Base-by-base conservation (phyloP, 2,113 vertebrate genomes). In the Chrysochloris asiatica region DNA sequence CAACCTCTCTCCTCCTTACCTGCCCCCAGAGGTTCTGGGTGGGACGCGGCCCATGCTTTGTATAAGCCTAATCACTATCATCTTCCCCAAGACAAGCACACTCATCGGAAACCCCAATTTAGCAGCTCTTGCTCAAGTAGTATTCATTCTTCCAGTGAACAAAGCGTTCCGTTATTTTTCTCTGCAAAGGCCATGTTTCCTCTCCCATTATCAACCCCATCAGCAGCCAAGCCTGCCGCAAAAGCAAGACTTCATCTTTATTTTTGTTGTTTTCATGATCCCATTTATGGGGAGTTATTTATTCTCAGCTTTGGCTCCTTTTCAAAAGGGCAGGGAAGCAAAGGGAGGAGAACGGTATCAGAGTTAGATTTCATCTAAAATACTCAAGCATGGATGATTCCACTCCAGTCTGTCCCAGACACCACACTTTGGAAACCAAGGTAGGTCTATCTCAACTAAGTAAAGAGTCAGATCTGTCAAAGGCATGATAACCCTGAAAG, bases 161-260 rank as follows among this genome's bases (percentile, higher is more conserved):
- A 63, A 85, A 92, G 80, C 41, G 84, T 87, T 86, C 81, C 26
- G 26, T 79, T 73, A 94, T 71, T 81, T 76, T 80, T 72, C 91
- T 95, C 93, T 28, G 33, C 94, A 80, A 83, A 86, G 50, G 30
- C 89, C 24, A 0, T 2, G 9, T 41, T 91, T 93, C 93, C 93
- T 93, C 83, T 86, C 88, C 88, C 76, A 75, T 92, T 95, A 96
- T 96, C 96, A 94, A 77, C 89, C 83, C 56, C 80, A 91, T 87
- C 75, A 8, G 65, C 61, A 63, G 83, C 85, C 83, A 48, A 36
- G 88, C 72, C 65, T 38, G 86, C 86, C 21, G 2, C 82, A 48
- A 71, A 50, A 75, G 38, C 50, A 61, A 88, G 65, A 85, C 79
- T 52, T 95, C 83, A 69, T 77, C 36, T 88, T 85, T 93, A 65